Base-by-base conservation (phyloP, 2,797 vertebrate genomes). In the Tachyglossus aculeatus region DNA sequence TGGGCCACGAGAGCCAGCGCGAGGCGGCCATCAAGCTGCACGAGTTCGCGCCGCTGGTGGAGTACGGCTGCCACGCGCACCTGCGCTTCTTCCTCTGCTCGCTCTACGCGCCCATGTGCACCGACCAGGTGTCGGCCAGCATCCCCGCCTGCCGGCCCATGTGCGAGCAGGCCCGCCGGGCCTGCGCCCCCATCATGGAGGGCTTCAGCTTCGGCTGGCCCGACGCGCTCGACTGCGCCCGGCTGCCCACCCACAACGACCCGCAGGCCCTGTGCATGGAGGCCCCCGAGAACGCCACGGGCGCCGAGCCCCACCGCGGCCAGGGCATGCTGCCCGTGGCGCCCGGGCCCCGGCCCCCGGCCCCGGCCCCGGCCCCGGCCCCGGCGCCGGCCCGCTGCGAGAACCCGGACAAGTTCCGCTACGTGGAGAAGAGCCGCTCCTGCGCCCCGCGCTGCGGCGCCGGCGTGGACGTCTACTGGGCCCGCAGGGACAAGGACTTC, bases 1-100 rank as follows among this genome's bases (percentile, higher is more conserved):
- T 99, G 95, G 94, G 96, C 82, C 97, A 99, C 64, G 95, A 96
- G 77, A 94, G 93, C 88, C 98, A 99, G 90, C 94, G 88, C 37
- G 98, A 99, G 85, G 98, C 98, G n/a, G 95, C 90, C 11, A 94
- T 96, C 71, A 96, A 98, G 90, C 94, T 99, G 73, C 94, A 96
- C 25, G 98, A 98, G 92, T 99, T 99, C 14, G 95, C 96, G 5
- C 95, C 97, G 2, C 93, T 99, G 64, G 97, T 99, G 89, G 95
- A 95, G 29, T 99, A 99, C 38, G 97, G 97, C 87, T 99, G 98
- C 71, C 96, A 99, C 71, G 92, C 93, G 57, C 98, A 98, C 91
- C 94, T 99, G 88, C 96, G 96, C 74, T 98, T 99, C 90, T 98
- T 99, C 90, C 97, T 99, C 61, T 99, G 97, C 93, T 99, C 98